These are phyloP conservation scores for Lamproptera curius DNA, from an alignment of 2,888 invertebrate genomes.

Conservation along the genomic window DNA sequence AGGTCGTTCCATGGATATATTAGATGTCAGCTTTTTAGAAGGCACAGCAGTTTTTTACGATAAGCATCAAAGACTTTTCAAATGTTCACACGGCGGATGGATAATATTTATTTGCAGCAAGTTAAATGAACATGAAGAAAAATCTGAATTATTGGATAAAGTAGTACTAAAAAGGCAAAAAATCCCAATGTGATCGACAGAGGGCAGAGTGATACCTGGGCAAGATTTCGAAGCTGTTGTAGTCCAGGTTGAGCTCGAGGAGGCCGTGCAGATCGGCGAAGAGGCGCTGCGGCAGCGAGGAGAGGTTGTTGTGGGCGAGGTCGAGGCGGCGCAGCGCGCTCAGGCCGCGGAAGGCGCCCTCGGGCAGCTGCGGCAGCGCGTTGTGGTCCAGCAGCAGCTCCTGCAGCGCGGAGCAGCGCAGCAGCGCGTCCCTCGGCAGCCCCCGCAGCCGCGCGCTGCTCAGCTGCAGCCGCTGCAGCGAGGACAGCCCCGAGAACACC, in stretches of 20 bases:
- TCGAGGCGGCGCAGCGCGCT: constrained; percentile 23
- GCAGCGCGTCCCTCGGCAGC: constrained; percentile 27
- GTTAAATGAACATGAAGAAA: too few species aligned
- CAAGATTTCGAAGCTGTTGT: constrained; percentile 16
- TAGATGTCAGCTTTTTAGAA: too few species aligned
- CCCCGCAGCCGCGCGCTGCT: constrained; percentile 25
- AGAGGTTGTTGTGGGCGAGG: constrained; percentile 31
- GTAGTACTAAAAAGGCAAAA: too few species aligned
- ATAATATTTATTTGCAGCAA: too few species aligned
- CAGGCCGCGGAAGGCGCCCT: constrained; percentile 29
- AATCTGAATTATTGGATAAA: too few species aligned
- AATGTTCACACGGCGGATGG: too few species aligned
- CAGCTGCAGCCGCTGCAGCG: constrained; percentile 29
- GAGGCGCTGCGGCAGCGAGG: constrained; percentile 22
- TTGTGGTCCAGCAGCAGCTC: constrained; percentile 7
- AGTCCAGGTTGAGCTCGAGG: constrained; percentile 23
- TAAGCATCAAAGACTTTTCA: too few species aligned
- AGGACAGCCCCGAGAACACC: constrained; percentile 30
- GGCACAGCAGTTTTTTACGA: too few species aligned
- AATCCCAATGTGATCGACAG: too few species aligned
- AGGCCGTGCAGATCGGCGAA: constrained; percentile 28
- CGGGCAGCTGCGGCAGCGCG: constrained; percentile 14
- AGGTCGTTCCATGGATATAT: too few species aligned
- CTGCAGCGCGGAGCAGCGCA: constrained; percentile 19
- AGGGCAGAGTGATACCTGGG: too few species aligned